Evolutionary conservation across 1,140 invertebrate species (phyloP).

Genomic region (Diploscapter pachys): DNA sequence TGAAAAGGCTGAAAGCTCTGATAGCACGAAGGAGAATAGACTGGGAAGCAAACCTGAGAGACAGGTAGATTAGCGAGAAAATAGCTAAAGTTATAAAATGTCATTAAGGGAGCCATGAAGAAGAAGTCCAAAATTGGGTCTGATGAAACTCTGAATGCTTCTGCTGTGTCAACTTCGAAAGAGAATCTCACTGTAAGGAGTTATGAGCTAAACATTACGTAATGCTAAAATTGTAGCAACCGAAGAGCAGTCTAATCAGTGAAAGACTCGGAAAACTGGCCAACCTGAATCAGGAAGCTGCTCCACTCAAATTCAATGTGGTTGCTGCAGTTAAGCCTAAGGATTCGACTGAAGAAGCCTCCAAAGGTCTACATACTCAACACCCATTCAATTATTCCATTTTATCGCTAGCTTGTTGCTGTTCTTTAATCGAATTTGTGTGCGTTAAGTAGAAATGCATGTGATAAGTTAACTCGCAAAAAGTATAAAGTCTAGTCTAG

Average conservation of each 20-base stretch:
- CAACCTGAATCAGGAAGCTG: slow-evolving; percentile 2
- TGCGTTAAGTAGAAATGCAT: no score
- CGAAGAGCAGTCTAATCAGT: slow-evolving; percentile 5
- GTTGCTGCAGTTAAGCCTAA: slow-evolving; percentile 6
- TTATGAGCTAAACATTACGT: no score
- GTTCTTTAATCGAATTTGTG: no score
- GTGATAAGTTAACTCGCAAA: no score
- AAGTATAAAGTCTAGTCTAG: no score
- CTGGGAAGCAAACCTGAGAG: slow-evolving; percentile 16
- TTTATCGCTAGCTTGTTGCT: not conserved
- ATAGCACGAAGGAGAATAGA: slow-evolving; percentile 23
- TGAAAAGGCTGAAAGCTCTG: slow-evolving; percentile 18
- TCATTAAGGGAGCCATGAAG: slow-evolving; percentile 18
- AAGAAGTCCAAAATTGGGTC: slow-evolving; percentile 16
- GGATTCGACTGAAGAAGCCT: not conserved
- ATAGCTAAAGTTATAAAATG: not conserved
- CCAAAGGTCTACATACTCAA: not conserved
- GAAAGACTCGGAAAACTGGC: not conserved
- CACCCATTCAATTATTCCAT: not conserved
- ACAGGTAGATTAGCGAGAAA: slow-evolving; percentile 17
- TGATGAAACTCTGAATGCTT: slow-evolving; percentile 16
- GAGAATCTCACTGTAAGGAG: no score
- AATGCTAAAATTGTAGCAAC: not conserved
- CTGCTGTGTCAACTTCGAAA: no score
- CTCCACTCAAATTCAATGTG: slow-evolving; percentile 9